phyloP scores from a whole-genome alignment of 2,113 vertebrate genomes.

The Pomatostomus ruficeps region DNA sequence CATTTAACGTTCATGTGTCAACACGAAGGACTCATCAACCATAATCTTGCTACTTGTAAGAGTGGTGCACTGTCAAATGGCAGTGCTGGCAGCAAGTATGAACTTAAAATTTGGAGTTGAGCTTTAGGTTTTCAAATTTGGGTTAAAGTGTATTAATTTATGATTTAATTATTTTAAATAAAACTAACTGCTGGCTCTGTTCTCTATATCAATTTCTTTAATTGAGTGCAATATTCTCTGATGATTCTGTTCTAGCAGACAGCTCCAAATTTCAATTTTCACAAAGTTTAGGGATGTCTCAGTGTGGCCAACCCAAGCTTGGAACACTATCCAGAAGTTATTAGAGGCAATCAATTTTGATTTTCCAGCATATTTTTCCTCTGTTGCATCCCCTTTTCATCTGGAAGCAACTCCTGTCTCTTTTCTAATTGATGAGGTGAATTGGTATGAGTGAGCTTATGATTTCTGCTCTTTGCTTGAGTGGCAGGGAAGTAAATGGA shows the following conservation, averaged over 20 bases:
- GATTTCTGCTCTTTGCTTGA: conserved; percentile 37
- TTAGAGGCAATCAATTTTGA: conserved; percentile 1
- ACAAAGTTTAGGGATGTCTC: not conserved
- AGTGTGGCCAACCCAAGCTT: not conserved
- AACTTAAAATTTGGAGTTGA: not conserved
- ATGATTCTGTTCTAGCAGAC: not conserved
- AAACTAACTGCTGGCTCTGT: not conserved
- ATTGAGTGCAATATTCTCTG: not conserved
- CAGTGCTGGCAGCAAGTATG: not conserved
- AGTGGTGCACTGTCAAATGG: not conserved
- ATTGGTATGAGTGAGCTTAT: conserved; percentile 18
- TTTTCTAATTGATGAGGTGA: conserved; percentile 46
- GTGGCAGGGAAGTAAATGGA: conserved; percentile 43
- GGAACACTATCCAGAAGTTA: not conserved
- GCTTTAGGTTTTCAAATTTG: not conserved
- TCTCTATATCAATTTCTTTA: not conserved
- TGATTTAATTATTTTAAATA: not conserved
- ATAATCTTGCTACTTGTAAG: not conserved
- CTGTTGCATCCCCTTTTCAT: conserved; percentile 23
- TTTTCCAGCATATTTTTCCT: conserved; percentile 28
- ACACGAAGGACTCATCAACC: not conserved
- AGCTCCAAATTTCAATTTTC: not conserved
- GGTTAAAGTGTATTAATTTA: not conserved
- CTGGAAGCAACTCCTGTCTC: conserved; percentile 21
- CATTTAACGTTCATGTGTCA: conserved; percentile 24